phyloP scores from a whole-genome alignment of 53 echinoderm and acorn worm genomes.

The Paracentrotus lividus region DNA sequence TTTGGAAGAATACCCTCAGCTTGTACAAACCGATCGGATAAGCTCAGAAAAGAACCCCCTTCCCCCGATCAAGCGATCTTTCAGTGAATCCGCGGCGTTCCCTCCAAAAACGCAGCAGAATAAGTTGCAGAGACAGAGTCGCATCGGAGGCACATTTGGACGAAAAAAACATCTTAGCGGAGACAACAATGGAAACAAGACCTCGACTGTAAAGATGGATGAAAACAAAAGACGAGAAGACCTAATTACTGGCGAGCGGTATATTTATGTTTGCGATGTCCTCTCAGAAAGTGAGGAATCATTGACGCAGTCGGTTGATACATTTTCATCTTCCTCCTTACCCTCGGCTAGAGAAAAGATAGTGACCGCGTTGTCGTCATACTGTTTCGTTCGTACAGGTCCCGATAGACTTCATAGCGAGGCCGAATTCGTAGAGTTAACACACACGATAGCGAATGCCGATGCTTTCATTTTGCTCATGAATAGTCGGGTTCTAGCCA shows the following conservation, averaged over 20 bases:
- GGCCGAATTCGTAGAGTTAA: slow-evolving; percentile 74
- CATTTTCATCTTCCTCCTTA: slow-evolving; percentile 23
- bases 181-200: background rate
- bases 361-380: slow-evolving; percentile 80
- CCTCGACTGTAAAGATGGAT: background rate
- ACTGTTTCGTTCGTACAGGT: slow-evolving; percentile 82
- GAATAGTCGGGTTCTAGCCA: slow-evolving; percentile 76
- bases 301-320: slow-evolving; percentile 9
- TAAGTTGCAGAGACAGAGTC: slow-evolving; percentile 49
- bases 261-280: slow-evolving; percentile 82
- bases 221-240: slow-evolving; percentile 24
- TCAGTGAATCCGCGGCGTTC: slow-evolving; percentile 43
- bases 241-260: slow-evolving; percentile 63
- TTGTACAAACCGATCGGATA: slow-evolving; percentile 76
- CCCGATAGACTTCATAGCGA: slow-evolving; percentile 78
- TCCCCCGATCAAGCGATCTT: slow-evolving; percentile 61
- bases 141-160: background rate
- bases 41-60: slow-evolving; percentile 61
- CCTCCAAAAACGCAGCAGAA: slow-evolving; percentile 22
- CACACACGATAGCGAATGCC: slow-evolving; percentile 74
- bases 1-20: slow-evolving; percentile 83
- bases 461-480: slow-evolving; percentile 89
- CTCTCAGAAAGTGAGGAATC: slow-evolving; percentile 54
- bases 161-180: slow-evolving; percentile 50
- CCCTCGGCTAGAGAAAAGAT: slow-evolving; percentile 75